Evolutionary conservation across 1,140 invertebrate genomes (phyloP), one percentile per base, ranked within the genome.

Genomic region (Trachelipus rathkii): DNA sequence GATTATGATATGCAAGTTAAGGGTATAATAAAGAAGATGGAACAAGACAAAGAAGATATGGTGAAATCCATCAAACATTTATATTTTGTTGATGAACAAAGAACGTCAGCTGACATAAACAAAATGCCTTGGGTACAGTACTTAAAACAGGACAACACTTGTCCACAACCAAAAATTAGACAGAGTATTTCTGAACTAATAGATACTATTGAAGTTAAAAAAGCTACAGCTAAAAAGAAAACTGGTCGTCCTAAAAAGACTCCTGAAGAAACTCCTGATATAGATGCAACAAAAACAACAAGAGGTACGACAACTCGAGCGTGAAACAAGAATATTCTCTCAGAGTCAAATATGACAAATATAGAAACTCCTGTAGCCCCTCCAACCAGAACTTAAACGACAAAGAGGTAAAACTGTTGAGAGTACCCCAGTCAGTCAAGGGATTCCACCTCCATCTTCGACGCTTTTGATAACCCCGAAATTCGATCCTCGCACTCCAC

Each of bases 51-150:
- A 8, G 11, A 60, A 19, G 50, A 2, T 4, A 19, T 60, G 1
- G 1, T 60, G 19, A 19, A 60, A 15, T 60, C 50, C 1, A 60
- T 60, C 19, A 60, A 60, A 60, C 50, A 60, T 60, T 60, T 60
- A 60, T 60, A 60, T 60, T 60, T 60, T 60, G 50, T 60, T 60
- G 50, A 60, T 60, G 50, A 60, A 60, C 50, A 60, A 19, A 60
- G 50, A 60, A 60, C 50, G 8, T 8, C 50, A 15, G 8, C 50
- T 15, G 50, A 60, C 19, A 19, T 60, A 60, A 60, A 60, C 19
- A 60, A 19, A 2, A 60, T 60, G 50, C 50, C 19, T 15, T 60
- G 50, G 50, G 19, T 19, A 60, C 11, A 13, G 19, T 60, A 15
- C 19, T 60, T 60, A 19, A 60, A 60, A 60, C 50, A 19, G 50